Evolutionary conservation across 2,888 invertebrate species (phyloP).

Genomic region (Sesia apiformis): DNA sequence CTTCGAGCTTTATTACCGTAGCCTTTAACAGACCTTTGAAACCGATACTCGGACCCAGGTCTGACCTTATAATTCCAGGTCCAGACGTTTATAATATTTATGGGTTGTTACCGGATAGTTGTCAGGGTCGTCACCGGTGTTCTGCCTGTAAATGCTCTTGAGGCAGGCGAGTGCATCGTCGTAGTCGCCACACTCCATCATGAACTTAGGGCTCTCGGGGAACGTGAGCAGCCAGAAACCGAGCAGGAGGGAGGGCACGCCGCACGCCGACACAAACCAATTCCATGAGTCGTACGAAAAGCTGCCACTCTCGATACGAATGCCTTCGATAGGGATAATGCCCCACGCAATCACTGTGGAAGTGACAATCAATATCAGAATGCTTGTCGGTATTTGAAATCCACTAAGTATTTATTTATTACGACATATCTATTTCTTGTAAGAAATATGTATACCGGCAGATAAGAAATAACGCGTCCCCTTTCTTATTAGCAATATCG

Average conservation of each 20-base stretch:
- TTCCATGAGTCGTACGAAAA: conserved; percentile 88
- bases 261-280: conserved; percentile 84
- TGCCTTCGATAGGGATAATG: conserved; percentile 80
- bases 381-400: no score
- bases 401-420: no score
- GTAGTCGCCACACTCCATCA: conserved; percentile 85
- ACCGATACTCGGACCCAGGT: no score
- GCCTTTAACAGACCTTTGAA: no score
- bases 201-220: conserved; percentile 88
- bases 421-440: no score
- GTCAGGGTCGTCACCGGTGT: conserved; percentile 80
- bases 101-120: conserved; percentile 78
- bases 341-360: conserved; percentile 83
- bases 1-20: no score
- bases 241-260: conserved; percentile 79
- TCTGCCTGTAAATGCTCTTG: conserved; percentile 79
- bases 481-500: no score
- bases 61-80: no score
- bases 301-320: conserved; percentile 65
- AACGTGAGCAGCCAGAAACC: conserved; percentile 82
- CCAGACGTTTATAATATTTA: no score
- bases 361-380: not conserved
- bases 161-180: conserved; percentile 82
- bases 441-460: no score
- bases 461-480: no score